Conservation (phyloP, 2,797 vertebrate genomes). For the Argyrosomus regius region DNA sequence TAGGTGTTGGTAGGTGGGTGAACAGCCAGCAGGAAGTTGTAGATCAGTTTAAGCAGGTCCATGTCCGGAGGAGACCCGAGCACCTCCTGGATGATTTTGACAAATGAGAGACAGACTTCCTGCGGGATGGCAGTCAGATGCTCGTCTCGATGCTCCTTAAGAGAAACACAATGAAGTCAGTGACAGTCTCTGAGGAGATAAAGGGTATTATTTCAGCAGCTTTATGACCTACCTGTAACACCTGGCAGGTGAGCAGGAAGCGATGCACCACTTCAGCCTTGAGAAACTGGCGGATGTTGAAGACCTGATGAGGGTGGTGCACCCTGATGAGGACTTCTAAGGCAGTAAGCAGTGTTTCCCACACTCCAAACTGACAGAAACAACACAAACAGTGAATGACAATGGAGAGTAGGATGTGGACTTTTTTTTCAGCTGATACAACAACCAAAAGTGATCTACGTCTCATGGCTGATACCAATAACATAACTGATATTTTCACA, state of each 20-base stretch:
- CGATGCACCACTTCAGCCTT: conserved; percentile 94
- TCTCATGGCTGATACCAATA: too few species aligned
- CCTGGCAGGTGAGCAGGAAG: conserved; percentile 95
- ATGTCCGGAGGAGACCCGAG: conserved; percentile 97
- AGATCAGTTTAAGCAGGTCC: conserved; percentile 93
- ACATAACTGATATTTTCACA: too few species aligned
- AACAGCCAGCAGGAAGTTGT: conserved; percentile 96
- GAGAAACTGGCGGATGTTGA: conserved; percentile 95
- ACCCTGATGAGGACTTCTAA: conserved; percentile 95
- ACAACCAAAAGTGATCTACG: too few species aligned
- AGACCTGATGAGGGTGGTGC: conserved; percentile 93
- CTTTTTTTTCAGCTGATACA: too few species aligned
- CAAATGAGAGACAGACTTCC: conserved; percentile 95
- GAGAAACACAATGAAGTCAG: conserved; percentile 29
- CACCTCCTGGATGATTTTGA: conserved; percentile 99
- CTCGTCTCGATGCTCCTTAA: conserved; percentile 94
- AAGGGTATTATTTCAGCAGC: too few species aligned
- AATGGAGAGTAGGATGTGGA: background rate
- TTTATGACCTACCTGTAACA: conserved; percentile 90
- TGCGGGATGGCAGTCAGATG: conserved; percentile 92
- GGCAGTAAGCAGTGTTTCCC: conserved; percentile 92
- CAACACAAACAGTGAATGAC: conserved; percentile 19
- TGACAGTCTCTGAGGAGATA: background rate
- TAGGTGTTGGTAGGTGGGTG: conserved; percentile 99
- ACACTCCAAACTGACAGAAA: conserved; percentile 90